phyloP scores from a whole-genome alignment of 2,888 invertebrate genomes.

The Eilema sororculum region DNA sequence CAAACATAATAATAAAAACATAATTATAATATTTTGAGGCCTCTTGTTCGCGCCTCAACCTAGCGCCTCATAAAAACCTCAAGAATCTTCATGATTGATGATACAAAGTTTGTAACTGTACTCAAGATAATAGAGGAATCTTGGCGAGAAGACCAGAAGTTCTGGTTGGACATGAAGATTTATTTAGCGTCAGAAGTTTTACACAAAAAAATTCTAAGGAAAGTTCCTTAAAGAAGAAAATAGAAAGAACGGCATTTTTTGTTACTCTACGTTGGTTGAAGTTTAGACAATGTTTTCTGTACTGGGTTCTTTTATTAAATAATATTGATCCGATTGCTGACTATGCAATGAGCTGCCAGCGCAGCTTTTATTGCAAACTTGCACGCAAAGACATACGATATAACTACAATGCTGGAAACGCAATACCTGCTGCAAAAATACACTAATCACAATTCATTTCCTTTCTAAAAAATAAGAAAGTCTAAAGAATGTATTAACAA shows the following conservation, averaged over 20 bases:
- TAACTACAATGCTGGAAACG: not conserved
- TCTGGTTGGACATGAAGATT: not conserved
- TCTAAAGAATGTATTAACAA: too few relatives aligned
- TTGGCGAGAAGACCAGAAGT: not conserved
- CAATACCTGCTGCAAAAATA: not conserved
- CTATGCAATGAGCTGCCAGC: not conserved
- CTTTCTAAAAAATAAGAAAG: not conserved
- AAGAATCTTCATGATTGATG: not conserved
- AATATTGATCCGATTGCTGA: too few relatives aligned
- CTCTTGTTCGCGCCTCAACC: not conserved
- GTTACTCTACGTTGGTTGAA: not conserved
- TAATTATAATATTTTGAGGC: not conserved
- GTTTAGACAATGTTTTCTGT: not conserved
- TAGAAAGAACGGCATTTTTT: not conserved
- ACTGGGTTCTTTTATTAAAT: not conserved
- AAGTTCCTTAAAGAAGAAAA: not conserved
- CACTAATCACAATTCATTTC: not conserved
- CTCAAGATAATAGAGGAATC: not conserved
- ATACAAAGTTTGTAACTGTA: not conserved
- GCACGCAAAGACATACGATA: not conserved
- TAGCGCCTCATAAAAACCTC: not conserved
- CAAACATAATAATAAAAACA: not conserved
- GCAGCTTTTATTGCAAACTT: not conserved
- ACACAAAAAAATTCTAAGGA: not conserved
- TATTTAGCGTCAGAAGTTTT: not conserved